A percentile compares a stretch with the other conserved stretches of the same genome.
Evolutionary conservation across 1,140 invertebrate genomes (phyloP).

Genomic region (Platyura marginata): DNA sequence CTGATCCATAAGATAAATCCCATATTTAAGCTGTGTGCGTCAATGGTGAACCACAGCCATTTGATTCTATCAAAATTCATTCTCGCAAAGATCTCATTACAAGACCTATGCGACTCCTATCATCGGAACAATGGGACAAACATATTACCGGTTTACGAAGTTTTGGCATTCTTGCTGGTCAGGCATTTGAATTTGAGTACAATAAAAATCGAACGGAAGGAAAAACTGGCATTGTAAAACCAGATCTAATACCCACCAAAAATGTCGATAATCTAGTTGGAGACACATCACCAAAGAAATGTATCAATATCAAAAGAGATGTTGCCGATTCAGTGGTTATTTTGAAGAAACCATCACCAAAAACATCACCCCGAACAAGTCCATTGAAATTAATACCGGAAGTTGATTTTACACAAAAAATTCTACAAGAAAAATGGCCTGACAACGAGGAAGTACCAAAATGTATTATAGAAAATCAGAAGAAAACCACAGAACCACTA

Average conservation of each 20-base stretch:
- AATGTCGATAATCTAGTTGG: conserved; percentile 1
- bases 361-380: background rate
- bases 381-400: background rate
- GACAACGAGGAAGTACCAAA: background rate
- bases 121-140: conserved; percentile 15
- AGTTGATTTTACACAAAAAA: background rate
- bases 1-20: background rate
- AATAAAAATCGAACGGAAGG: conserved; percentile 15
- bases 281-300: background rate
- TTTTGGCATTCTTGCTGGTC: conserved; percentile 16
- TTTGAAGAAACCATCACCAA: background rate
- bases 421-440: background rate
- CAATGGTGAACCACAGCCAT: conserved; percentile 30
- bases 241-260: conserved; percentile 10
- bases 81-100: conserved; percentile 13
- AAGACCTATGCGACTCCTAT: conserved; percentile 5
- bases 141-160: conserved; percentile 17
- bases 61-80: conserved; percentile 17
- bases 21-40: conserved; percentile 30
- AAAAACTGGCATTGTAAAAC: conserved; percentile 11
- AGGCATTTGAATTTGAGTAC: conserved; percentile 19
- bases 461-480: background rate
- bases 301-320: no score
- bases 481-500: no score
- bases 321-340: background rate